Base-by-base conservation (phyloP, 2,888 invertebrate species). In the Drepanosiphum platanoidis region DNA sequence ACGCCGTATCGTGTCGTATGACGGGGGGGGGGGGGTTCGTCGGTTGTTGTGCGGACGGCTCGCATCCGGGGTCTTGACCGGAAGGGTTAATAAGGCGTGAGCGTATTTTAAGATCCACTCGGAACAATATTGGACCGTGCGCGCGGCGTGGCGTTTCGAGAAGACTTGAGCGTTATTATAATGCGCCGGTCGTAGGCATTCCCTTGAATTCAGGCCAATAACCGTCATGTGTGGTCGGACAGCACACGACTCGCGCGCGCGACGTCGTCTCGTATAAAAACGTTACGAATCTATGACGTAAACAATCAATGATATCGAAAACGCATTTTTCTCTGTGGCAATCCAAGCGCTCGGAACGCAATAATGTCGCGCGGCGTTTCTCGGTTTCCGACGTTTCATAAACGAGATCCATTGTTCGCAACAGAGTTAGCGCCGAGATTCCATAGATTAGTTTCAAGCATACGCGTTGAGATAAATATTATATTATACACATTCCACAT, bases 11-110 rank as follows among this genome's bases (percentile, higher is more conserved):
- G n/a, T n/a, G n/a, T n/a, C n/a, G n/a, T n/a, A n/a, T n/a, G n/a
- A n/a, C n/a, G n/a, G n/a, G n/a, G n/a, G n/a, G n/a, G n/a, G 32
- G 36, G 72, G 81, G 72, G 81, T 61, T 72, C 3, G n/a, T 18
- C 39, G n/a, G n/a, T n/a, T n/a, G n/a, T n/a, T n/a, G n/a, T n/a
- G n/a, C 11, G 8, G 75, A 22, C 36, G 80, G 46, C 81, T 61
- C n/a, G n/a, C 61, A 61, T 82, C 71, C 81, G 71, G 81, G 77
- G 74, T 74, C 64, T 77, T 77, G 77, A 84, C 84, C 84, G 84
- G 66, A 77, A 84, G 83, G 52, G 75, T 75, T n/a, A 75, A 77
- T 77, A 77, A 75, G 84, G 77, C 84, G 58, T 77, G 52, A 66
- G 68, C 77, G n/a, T 82, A 82, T 82, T 82, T 82, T 42, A 82